Percentiles rank a stretch among this genome's conserved stretches.
phyloP scores from a whole-genome alignment of 2,797 vertebrate genomes.

The Valencia hispanica region DNA sequence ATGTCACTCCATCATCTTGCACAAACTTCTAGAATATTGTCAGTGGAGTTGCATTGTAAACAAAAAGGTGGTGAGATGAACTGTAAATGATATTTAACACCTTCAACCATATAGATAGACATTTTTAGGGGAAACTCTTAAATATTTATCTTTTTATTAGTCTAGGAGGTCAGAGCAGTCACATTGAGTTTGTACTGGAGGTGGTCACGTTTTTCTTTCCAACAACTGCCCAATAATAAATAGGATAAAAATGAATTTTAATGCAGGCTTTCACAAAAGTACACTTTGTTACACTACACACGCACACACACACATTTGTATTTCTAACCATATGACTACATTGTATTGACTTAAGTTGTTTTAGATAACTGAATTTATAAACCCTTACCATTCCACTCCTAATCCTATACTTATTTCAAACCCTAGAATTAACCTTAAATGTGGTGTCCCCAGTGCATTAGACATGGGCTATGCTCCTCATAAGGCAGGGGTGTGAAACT shows the following conservation, averaged over 20 bases:
- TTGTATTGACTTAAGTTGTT: neutral
- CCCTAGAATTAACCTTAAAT: neutral
- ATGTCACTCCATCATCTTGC: neutral
- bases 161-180: too few relatives aligned
- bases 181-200: too few relatives aligned
- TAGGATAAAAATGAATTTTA: neutral
- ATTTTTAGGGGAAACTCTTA: neutral
- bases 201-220: neutral
- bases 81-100: neutral
- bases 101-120: neutral
- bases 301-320: neutral
- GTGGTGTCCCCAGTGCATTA: neutral
- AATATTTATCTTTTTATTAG: neutral
- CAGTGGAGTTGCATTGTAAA: neutral
- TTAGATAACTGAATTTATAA: neutral
- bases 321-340: neutral
- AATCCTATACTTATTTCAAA: neutral
- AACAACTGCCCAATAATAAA: neutral
- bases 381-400: neutral
- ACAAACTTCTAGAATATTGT: neutral
- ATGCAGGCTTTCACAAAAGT: neutral
- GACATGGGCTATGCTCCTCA: neutral
- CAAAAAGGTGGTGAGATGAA: neutral
- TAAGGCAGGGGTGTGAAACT: neutral
- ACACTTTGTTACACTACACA: neutral